These are phyloP conservation scores for Acronicta psi DNA, from an alignment of 2,888 invertebrate species.

Conservation along the genomic window DNA sequence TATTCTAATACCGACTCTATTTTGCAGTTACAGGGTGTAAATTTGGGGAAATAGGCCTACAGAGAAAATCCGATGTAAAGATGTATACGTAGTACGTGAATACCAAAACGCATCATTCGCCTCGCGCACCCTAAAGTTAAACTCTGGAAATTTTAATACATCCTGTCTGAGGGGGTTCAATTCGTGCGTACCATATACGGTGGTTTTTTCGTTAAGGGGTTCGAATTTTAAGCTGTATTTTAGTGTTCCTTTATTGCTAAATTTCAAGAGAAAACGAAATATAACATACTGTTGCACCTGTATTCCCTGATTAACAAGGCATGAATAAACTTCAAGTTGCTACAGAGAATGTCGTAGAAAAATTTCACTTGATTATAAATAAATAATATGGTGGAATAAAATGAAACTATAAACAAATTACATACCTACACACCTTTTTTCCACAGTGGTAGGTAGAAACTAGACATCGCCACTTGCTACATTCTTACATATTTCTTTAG, in stretches of 20 bases:
- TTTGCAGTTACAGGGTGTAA: conserved; percentile 49
- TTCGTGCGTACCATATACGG: conserved; percentile 63
- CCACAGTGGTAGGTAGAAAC: no score
- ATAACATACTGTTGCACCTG: no score
- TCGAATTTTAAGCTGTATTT: conserved; percentile 14
- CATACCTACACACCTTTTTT: no score
- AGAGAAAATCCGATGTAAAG: conserved; percentile 64
- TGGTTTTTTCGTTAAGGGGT: conserved; percentile 15
- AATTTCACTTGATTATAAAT: no score
- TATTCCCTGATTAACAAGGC: no score
- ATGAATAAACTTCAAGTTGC: no score
- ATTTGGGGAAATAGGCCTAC: conserved; percentile 53
- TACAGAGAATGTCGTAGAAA: no score
- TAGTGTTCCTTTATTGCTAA: neutral
- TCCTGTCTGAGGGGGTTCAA: conserved; percentile 70
- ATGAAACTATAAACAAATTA: no score
- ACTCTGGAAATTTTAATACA: conserved; percentile 82
- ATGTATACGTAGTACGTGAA: conserved; percentile 60
- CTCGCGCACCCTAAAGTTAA: conserved; percentile 78
- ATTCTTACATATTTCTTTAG: no score
- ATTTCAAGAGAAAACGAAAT: no score
- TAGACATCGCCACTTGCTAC: no score
- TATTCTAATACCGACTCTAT: conserved; percentile 55
- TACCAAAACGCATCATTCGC: conserved; percentile 75
- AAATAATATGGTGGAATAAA: no score